Conservation (phyloP, 2,113 vertebrate genomes). For the Piaya cayana region DNA sequence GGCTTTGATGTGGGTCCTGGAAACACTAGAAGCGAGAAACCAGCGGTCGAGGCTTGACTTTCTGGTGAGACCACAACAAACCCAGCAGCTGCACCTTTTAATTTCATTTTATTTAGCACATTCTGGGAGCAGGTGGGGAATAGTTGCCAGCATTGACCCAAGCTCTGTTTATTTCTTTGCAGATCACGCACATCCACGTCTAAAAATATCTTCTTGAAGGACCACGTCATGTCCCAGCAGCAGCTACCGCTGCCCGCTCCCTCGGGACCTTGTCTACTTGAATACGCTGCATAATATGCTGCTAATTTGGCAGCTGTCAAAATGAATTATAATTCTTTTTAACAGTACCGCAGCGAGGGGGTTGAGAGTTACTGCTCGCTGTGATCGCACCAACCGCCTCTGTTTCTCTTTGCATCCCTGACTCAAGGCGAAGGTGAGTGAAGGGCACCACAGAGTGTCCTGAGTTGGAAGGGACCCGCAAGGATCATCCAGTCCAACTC, state of each 20-base stretch:
- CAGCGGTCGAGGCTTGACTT: not conserved
- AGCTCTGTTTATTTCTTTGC: not conserved
- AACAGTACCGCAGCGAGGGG: fast-evolving
- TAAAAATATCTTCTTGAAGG: not conserved
- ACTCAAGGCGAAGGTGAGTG: too few relatives aligned
- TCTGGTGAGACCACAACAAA: not conserved
- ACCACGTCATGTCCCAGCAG: not conserved
- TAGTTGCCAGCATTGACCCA: not conserved
- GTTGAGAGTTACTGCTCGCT: not conserved
- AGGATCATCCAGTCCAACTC: too few relatives aligned
- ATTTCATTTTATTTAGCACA: not conserved
- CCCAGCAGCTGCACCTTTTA: not conserved
- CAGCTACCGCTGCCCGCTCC: not conserved
- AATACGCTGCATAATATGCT: not conserved
- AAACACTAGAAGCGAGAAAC: not conserved
- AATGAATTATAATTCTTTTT: not conserved
- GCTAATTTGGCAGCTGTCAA: conserved; percentile 34
- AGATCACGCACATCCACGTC: not conserved
- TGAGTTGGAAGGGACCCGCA: too few relatives aligned
- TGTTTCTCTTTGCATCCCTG: not conserved
- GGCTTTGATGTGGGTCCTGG: too few relatives aligned
- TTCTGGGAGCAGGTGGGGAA: not conserved
- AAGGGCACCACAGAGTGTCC: too few relatives aligned
- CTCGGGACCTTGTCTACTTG: not conserved
- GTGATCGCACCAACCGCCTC: not conserved